phyloP scores from a whole-genome alignment of 2,888 invertebrate species.

The Spicauda simplicius region DNA sequence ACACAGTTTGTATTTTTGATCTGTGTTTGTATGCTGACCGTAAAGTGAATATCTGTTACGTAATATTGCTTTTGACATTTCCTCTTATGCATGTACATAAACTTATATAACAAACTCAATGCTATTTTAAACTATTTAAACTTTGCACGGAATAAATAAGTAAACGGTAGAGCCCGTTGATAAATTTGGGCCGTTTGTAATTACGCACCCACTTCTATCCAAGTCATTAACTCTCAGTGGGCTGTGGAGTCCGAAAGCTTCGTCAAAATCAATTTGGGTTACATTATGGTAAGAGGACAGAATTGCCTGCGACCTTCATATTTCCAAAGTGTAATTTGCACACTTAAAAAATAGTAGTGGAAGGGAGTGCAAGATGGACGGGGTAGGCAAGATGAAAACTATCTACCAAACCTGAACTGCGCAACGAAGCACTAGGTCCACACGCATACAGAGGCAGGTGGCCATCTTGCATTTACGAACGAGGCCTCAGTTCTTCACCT shows the following conservation, averaged over 20 bases:
- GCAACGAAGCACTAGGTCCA: no score
- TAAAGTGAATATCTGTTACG: no score
- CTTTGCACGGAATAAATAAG: neutral
- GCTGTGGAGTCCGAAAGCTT: neutral
- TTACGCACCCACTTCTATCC: conserved; percentile 15
- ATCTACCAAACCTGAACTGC: no score
- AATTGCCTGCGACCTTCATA: neutral
- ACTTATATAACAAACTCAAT: neutral
- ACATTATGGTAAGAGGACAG: neutral
- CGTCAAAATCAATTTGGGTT: neutral
- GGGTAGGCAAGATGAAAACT: no score
- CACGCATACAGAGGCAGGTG: no score
- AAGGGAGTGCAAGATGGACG: no score
- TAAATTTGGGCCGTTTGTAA: conserved; percentile 13
- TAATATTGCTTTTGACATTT: neutral
- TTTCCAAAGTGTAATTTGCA: no score
- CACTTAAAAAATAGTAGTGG: no score
- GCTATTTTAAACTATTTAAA: neutral
- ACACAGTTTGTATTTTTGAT: no score
- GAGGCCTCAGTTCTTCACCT: no score
- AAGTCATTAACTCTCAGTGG: conserved; percentile 4
- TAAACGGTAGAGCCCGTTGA: conserved; percentile 10
- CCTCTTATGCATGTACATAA: neutral
- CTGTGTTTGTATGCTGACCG: no score
- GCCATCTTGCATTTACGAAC: no score